phyloP scores from a whole-genome alignment of 2,888 invertebrate species.

The Campoletis raptor region DNA sequence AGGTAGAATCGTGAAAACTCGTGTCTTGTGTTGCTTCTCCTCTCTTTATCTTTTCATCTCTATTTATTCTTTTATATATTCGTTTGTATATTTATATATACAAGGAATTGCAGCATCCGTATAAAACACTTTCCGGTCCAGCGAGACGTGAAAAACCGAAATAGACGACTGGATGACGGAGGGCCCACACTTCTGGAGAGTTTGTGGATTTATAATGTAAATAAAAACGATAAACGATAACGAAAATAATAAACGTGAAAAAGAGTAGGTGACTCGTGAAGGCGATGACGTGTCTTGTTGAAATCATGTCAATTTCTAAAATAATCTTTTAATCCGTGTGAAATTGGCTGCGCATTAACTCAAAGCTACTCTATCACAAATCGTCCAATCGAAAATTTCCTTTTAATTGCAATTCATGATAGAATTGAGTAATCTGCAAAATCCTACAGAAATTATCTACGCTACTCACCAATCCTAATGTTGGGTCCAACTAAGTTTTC shows the following conservation, averaged over 20 bases:
- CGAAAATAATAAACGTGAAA: conserved; percentile 6
- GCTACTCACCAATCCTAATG: too few species aligned
- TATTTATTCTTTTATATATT: background rate
- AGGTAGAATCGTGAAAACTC: conserved; percentile 56
- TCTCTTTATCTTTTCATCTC: conserved; percentile 25
- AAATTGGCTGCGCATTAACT: background rate
- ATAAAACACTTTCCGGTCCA: conserved; percentile 35
- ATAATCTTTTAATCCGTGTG: background rate
- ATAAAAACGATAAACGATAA: conserved; percentile 8
- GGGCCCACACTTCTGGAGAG: conserved; percentile 4
- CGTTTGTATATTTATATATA: conserved; percentile 1
- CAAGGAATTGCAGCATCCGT: conserved; percentile 13
- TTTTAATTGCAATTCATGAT: background rate
- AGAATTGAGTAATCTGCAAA: too few species aligned
- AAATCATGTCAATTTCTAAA: conserved; percentile 17
- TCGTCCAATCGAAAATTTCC: background rate
- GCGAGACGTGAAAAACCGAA: conserved; percentile 56
- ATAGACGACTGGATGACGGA: conserved; percentile 38
- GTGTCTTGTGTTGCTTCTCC: conserved; percentile 60
- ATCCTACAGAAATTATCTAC: too few species aligned
- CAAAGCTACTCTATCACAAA: background rate
- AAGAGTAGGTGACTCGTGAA: conserved; percentile 34
- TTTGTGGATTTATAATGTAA: conserved; percentile 7
- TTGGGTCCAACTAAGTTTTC: background rate
- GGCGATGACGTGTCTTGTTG: conserved; percentile 53